These are phyloP conservation scores for Dipus sagitta DNA, from an alignment of 2,797 vertebrate species.

Conservation along the genomic window DNA sequence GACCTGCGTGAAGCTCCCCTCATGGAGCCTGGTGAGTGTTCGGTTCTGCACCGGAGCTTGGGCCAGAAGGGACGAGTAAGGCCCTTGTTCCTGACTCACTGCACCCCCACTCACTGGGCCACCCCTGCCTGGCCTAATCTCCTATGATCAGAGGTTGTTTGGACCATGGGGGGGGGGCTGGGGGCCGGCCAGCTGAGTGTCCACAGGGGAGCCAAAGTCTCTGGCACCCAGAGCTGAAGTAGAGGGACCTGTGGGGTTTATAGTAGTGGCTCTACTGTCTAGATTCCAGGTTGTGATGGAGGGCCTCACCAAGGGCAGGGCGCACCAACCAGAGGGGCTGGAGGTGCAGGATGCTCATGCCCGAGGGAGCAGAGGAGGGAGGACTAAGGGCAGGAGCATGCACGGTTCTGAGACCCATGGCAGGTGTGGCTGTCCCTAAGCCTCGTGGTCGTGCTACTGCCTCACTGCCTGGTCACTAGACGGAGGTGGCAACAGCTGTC, in stretches of 20 bases:
- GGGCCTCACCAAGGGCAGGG: accelerated
- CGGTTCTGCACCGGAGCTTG: accelerated
- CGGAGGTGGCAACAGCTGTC: background rate
- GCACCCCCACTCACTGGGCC: too few species aligned
- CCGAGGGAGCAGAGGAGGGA: accelerated
- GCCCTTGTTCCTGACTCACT: background rate
- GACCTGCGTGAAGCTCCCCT: background rate
- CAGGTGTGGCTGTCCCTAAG: background rate
- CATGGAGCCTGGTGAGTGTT: background rate
- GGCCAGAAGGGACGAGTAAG: background rate
- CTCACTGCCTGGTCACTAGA: background rate
- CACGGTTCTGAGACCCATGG: too few species aligned
- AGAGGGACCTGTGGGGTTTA: too few species aligned
- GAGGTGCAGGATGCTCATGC: accelerated
- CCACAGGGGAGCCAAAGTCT: background rate
- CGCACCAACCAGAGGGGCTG: background rate
- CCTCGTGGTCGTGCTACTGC: background rate
- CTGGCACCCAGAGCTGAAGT: background rate
- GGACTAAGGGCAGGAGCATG: background rate
- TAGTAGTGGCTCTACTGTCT: accelerated
- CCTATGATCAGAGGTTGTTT: background rate
- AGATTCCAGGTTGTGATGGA: background rate
- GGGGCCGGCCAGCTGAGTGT: background rate
- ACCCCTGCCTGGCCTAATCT: background rate
- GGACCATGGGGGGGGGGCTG: background rate